phyloP scores from a whole-genome alignment of 2,888 invertebrate species.

The Crioceris asparagi region DNA sequence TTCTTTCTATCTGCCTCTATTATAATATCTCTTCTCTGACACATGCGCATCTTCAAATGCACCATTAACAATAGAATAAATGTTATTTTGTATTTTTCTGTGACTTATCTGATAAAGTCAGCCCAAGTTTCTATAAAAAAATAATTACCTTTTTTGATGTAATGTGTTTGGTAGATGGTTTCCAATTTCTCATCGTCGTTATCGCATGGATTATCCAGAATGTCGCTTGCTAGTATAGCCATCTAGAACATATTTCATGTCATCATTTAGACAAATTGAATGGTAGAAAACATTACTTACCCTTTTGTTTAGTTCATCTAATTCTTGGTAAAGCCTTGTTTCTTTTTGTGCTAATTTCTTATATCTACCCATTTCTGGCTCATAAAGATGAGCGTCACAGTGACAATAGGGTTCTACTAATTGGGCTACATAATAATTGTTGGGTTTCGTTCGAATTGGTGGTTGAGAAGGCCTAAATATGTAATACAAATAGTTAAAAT shows the following conservation, averaged over 20 bases:
- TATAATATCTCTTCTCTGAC: no score
- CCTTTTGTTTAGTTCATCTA: constrained; percentile 39
- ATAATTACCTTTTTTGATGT: constrained; percentile 48
- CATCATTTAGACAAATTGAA: not conserved
- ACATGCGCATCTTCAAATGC: no score
- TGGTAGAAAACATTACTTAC: constrained; percentile 10
- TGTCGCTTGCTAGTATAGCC: constrained; percentile 49
- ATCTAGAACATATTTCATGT: constrained; percentile 37
- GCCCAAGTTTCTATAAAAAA: no score
- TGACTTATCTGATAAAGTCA: no score
- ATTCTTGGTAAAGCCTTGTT: constrained; percentile 45
- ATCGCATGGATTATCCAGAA: constrained; percentile 54
- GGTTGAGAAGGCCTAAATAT: constrained; percentile 48
- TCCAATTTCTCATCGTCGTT: constrained; percentile 51
- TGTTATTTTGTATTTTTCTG: no score
- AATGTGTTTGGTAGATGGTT: constrained; percentile 52
- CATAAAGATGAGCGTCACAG: constrained; percentile 52
- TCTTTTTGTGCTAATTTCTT: constrained; percentile 51
- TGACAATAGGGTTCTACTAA: constrained; percentile 52
- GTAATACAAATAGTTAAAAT: not conserved
- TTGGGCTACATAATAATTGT: constrained; percentile 40
- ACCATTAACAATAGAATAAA: no score
- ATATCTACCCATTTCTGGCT: constrained; percentile 49
- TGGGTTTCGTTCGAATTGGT: constrained; percentile 41
- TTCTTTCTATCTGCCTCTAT: no score